phyloP scores from a whole-genome alignment of 2,888 invertebrate species.

The Drosophila kokeensis region DNA sequence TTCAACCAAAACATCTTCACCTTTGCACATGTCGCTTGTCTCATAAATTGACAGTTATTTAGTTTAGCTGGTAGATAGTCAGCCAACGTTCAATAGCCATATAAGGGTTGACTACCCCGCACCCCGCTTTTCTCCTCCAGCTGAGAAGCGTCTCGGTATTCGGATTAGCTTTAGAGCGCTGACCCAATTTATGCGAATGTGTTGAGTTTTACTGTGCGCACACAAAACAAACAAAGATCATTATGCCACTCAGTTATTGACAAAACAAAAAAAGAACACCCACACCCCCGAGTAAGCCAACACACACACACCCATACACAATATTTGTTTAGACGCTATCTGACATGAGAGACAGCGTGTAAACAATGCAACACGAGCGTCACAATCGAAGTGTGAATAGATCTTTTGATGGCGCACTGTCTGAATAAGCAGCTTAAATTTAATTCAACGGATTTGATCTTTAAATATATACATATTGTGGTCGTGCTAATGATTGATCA shows the following conservation, averaged over 20 bases:
- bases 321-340: conserved; percentile 37
- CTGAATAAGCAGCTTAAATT: conserved; percentile 54
- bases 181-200: conserved; percentile 66
- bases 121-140: neutral
- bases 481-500: conserved; percentile 8
- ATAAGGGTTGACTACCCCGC: conserved; percentile 26
- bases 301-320: conserved; percentile 6
- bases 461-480: conserved; percentile 4
- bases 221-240: conserved; percentile 59
- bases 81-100: conserved; percentile 32
- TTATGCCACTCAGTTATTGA: conserved; percentile 39
- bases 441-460: conserved; percentile 28
- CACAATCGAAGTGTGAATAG: conserved; percentile 73
- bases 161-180: conserved; percentile 50
- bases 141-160: conserved; percentile 15
- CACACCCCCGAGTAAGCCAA: conserved; percentile 34
- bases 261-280: conserved; percentile 38
- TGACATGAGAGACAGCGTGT: conserved; percentile 50
- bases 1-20: conserved; percentile 69
- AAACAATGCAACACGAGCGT: conserved; percentile 55
- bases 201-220: conserved; percentile 38
- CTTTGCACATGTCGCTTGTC: conserved; percentile 67
- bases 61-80: conserved; percentile 27
- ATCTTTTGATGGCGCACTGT: conserved; percentile 49
- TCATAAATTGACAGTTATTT: conserved; percentile 68